These are phyloP conservation scores for Diorhabda elongata DNA, from an alignment of 1,140 invertebrate species.

Conservation along the genomic window DNA sequence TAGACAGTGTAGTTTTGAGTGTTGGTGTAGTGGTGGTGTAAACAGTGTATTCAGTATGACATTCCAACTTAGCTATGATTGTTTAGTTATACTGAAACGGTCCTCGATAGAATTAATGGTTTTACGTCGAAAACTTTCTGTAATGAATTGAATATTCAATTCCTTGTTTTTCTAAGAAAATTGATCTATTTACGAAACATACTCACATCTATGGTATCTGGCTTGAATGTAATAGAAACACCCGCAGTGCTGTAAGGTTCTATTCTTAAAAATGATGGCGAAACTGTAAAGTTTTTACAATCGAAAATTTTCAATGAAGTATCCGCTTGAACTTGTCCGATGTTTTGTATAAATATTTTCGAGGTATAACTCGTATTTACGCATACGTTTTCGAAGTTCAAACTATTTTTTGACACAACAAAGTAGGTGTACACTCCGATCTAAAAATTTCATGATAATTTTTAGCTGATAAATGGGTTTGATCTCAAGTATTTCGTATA, in stretches of 20 bases:
- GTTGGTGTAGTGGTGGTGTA: too few species aligned
- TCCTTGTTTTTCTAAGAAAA: too few species aligned
- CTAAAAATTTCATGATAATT: conserved; percentile 18
- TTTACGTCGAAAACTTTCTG: too few species aligned
- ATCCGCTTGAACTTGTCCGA: conserved; percentile 28
- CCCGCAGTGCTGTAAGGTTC: conserved; percentile 26
- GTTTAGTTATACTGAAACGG: too few species aligned
- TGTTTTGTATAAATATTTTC: conserved; percentile 34
- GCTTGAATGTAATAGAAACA: conserved; percentile 34
- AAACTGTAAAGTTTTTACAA: conserved; percentile 27
- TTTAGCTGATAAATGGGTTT: too few species aligned
- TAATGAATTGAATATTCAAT: too few species aligned
- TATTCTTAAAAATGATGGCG: conserved; percentile 26
- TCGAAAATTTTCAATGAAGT: conserved; percentile 22
- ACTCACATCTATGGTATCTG: conserved; percentile 35
- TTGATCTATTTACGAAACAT: not conserved
- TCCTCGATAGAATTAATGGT: too few species aligned
- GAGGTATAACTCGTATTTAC: conserved; percentile 28
- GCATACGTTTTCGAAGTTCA: conserved; percentile 33
- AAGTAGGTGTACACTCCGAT: conserved; percentile 24
- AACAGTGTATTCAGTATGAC: too few species aligned
- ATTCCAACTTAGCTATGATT: too few species aligned
- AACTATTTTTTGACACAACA: conserved; percentile 21
- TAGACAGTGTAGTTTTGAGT: too few species aligned
- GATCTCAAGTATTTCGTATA: too few species aligned